Conservation (phyloP, 2,888 invertebrate genomes). For the Helleia helle region DNA sequence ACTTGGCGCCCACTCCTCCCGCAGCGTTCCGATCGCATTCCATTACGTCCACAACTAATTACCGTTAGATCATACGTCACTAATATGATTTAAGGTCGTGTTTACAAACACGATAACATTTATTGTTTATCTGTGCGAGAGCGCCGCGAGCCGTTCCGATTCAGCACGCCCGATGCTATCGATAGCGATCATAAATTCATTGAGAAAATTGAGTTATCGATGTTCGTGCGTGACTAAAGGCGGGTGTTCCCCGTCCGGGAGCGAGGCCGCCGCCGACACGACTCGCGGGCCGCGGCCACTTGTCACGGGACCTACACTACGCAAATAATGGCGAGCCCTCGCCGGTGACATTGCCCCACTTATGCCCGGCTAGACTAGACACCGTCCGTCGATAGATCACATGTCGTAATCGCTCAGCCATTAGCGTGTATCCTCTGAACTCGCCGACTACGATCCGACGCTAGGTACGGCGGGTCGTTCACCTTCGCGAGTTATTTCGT, state of each 20-base stretch:
- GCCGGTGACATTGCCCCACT: slow-evolving; percentile 66
- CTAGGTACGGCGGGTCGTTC: slow-evolving; percentile 19
- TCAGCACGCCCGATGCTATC: slow-evolving; percentile 16
- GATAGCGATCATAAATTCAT: slow-evolving; percentile 15
- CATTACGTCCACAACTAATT: slow-evolving; percentile 15
- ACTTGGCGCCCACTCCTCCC: slow-evolving; percentile 2
- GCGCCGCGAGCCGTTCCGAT: slow-evolving; percentile 9
- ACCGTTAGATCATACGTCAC: slow-evolving; percentile 12
- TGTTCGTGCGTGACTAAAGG: slow-evolving; percentile 42
- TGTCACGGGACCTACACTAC: slow-evolving; percentile 51
- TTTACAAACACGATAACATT: slow-evolving; percentile 4
- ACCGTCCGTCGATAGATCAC: slow-evolving; percentile 48
- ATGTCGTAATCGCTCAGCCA: slow-evolving; percentile 32
- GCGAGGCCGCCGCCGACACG: slow-evolving; percentile 65
- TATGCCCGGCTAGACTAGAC: slow-evolving; percentile 50
- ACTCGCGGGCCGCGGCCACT: slow-evolving; percentile 51
- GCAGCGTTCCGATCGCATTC: slow-evolving; percentile 8
- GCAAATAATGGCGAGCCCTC: slow-evolving; percentile 69
- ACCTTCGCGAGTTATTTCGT: slow-evolving; percentile 14
- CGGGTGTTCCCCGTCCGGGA: slow-evolving; percentile 30
- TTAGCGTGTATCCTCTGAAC: slow-evolving; percentile 24
- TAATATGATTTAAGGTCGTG: not conserved
- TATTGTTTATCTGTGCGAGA: not conserved
- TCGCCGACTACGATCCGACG: slow-evolving; percentile 14
- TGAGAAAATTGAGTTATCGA: slow-evolving; percentile 27